A percentile compares a stretch with the other conserved stretches of the same genome.
Evolutionary conservation across 2,888 invertebrate species (phyloP).

Genomic region (Microctonus hyperodae): DNA sequence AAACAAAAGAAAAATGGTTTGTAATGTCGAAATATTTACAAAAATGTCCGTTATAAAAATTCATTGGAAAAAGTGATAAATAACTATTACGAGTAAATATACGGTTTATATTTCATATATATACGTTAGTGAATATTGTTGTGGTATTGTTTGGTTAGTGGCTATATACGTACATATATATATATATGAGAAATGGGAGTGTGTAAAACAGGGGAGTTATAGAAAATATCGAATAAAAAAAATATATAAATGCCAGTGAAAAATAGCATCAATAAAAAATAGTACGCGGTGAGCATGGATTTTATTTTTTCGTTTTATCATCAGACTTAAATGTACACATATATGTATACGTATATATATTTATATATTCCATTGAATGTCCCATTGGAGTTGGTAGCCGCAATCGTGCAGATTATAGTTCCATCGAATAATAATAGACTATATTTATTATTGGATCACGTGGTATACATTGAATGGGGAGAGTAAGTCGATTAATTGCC

Average conservation of each 20-base stretch:
- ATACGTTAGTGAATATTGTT: not conserved
- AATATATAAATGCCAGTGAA: constrained; percentile 8
- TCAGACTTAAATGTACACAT: not conserved
- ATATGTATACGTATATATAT: constrained; percentile 1
- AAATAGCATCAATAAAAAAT: constrained; percentile 22
- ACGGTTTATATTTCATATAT: not conserved
- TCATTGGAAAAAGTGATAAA: constrained; percentile 13
- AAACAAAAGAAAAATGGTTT: not conserved
- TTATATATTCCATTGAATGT: constrained; percentile 6
- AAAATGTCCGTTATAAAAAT: constrained; percentile 7
- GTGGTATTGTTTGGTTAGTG: constrained; percentile 2
- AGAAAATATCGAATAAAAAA: not conserved
- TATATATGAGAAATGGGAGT: not conserved
- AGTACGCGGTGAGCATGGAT: not conserved
- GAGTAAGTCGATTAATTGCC: constrained; percentile 20
- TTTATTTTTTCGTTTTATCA: not conserved
- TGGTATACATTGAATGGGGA: constrained; percentile 10
- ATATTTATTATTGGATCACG: constrained; percentile 25
- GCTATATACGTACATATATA: not conserved
- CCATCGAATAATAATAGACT: constrained; percentile 14
- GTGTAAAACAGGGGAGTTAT: not conserved
- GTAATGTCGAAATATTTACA: not conserved
- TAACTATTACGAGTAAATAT: constrained; percentile 15
- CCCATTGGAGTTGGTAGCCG: constrained; percentile 7
- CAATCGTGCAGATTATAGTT: constrained; percentile 20